Conservation (phyloP, 2,888 invertebrate genomes). For the Eristalis intricaria region DNA sequence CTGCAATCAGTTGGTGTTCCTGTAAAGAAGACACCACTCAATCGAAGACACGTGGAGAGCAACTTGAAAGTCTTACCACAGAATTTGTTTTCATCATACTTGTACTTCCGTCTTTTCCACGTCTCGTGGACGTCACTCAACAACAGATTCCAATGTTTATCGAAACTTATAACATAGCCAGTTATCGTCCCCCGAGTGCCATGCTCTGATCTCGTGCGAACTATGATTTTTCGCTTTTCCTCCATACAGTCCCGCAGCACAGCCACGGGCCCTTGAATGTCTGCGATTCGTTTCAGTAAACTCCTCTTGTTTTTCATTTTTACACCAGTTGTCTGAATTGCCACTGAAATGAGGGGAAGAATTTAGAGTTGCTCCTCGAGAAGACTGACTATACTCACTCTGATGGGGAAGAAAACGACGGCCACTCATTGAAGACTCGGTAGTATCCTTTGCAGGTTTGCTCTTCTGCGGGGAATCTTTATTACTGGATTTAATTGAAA, state of each 20-base stretch:
- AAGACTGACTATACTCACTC: conserved; percentile 75
- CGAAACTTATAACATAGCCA: conserved; percentile 92
- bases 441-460: conserved; percentile 31
- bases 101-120: conserved; percentile 85
- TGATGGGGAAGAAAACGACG: conserved; percentile 82
- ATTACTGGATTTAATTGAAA: conserved; percentile 47
- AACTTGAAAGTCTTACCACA: conserved; percentile 50
- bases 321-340: conserved; percentile 73
- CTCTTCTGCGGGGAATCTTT: background rate
- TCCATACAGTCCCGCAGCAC: conserved; percentile 83
- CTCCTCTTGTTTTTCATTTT: conserved; percentile 19
- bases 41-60: background rate
- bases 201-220: conserved; percentile 86
- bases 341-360: conserved; percentile 76
- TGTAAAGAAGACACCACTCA: conserved; percentile 73
- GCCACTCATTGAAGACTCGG: conserved; percentile 37
- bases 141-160: conserved; percentile 96
- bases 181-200: conserved; percentile 89
- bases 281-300: conserved; percentile 74
- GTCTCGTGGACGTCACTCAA: conserved; percentile 91
- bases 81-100: conserved; percentile 77
- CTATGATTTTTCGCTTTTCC: conserved; percentile 73
- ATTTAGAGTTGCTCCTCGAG: conserved; percentile 44
- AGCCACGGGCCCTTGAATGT: conserved; percentile 85
- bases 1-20: conserved; percentile 81